Evolutionary conservation across 2,888 invertebrate genomes (phyloP).

Genomic region (Conistra vaccinii): DNA sequence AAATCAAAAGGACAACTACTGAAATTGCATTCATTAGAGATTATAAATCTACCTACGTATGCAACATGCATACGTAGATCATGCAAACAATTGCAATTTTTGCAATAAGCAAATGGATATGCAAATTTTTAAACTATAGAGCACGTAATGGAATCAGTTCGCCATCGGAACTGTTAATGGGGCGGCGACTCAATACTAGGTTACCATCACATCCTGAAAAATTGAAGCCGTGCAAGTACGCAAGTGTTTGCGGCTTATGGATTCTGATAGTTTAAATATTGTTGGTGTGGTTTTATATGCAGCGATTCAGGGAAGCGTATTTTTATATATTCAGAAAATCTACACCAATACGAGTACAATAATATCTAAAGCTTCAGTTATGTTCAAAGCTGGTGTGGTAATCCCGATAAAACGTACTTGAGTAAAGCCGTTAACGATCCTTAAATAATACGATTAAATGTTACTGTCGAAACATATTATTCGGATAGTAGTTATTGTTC

Average conservation of each 20-base stretch:
- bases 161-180: too few species aligned
- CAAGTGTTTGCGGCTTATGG: background rate
- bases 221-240: too few species aligned
- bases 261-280: background rate
- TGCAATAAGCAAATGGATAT: background rate
- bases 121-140: too few species aligned
- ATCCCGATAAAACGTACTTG: conserved; percentile 22
- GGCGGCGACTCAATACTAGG: too few species aligned
- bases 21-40: background rate
- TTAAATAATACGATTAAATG: conserved; percentile 10
- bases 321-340: background rate
- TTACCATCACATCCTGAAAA: too few species aligned
- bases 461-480: conserved; percentile 28
- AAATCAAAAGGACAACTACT: background rate
- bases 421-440: conserved; percentile 26
- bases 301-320: background rate
- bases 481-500: conserved; percentile 6
- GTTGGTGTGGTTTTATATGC: background rate
- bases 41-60: background rate
- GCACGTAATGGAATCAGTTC: too few species aligned
- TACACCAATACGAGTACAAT: background rate
- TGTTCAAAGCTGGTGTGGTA: conserved; percentile 11
- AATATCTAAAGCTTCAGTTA: conserved; percentile 9
- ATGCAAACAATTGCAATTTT: background rate
- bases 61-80: too few species aligned